These are phyloP conservation scores for Meda fulgida DNA, from an alignment of 2,797 vertebrate species.

Conservation along the genomic window DNA sequence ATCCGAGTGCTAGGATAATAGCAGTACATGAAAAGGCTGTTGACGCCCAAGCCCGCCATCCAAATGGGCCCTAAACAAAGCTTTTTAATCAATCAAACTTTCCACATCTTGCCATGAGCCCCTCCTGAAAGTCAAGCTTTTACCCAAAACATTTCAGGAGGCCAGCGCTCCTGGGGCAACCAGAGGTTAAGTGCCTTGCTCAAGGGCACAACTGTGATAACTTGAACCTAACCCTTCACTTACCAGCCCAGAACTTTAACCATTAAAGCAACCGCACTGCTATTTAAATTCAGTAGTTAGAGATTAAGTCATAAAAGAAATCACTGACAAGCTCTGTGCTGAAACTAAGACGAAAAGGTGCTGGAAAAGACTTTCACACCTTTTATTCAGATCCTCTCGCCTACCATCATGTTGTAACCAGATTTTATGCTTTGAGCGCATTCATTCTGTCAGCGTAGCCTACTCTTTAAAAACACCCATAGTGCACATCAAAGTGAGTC, in stretches of 20 bases:
- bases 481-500: slow-evolving; percentile 76
- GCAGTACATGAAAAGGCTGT: slow-evolving; percentile 22
- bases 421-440: slow-evolving; percentile 50
- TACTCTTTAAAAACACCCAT: slow-evolving; percentile 71
- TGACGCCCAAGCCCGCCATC: slow-evolving; percentile 1
- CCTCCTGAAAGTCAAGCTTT: neutral
- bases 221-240: slow-evolving; percentile 21
- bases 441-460: slow-evolving; percentile 59
- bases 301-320: slow-evolving; percentile 25
- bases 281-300: slow-evolving; percentile 5
- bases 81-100: slow-evolving; percentile 13
- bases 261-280: neutral
- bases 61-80: slow-evolving; percentile 14
- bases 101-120: neutral
- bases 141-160: neutral
- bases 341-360: neutral
- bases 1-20: slow-evolving; percentile 24
- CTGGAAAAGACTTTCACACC: slow-evolving; percentile 69
- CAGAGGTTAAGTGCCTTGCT: slow-evolving; percentile 25
- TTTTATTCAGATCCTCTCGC: slow-evolving; percentile 68
- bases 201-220: slow-evolving; percentile 3
- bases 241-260: neutral
- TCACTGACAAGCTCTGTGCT: slow-evolving; percentile 14
- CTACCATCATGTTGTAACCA: slow-evolving; percentile 52
- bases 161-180: slow-evolving; percentile 1